Conservation (phyloP, 2,888 invertebrate species). For the Ophion ellenae region DNA sequence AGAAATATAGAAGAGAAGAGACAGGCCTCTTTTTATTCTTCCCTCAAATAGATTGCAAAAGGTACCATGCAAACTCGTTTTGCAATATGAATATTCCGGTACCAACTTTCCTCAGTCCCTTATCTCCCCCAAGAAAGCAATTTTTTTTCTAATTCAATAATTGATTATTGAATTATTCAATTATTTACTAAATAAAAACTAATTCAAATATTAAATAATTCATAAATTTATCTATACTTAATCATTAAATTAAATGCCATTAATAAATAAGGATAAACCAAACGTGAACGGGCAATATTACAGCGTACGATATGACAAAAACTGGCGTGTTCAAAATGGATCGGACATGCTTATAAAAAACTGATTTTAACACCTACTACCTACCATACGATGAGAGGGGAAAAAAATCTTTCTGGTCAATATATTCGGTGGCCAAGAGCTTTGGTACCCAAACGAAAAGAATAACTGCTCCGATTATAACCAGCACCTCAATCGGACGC, state of each 20-base stretch:
- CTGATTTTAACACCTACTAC: background rate
- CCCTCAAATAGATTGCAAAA: too few species aligned
- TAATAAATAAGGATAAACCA: background rate
- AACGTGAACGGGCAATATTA: background rate
- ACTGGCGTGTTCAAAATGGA: background rate
- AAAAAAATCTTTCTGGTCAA: background rate
- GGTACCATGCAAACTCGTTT: too few species aligned
- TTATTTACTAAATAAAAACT: background rate
- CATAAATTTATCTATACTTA: background rate
- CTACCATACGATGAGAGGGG: background rate
- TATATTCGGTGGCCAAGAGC: background rate
- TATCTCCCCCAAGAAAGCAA: too few species aligned
- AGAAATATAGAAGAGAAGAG: too few species aligned
- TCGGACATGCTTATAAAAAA: background rate
- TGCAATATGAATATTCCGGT: too few species aligned
- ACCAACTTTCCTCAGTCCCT: too few species aligned
- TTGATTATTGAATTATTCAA: background rate
- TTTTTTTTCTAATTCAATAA: too few species aligned
- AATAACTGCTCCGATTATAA: background rate
- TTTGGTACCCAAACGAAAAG: background rate
- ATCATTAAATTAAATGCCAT: background rate
- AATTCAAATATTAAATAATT: background rate
- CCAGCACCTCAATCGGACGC: slow-evolving; percentile 22
- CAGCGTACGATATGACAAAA: background rate
- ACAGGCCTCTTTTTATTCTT: too few species aligned